A percentile compares a stretch with the other conserved stretches of the same genome.
phyloP scores from a whole-genome alignment of 2,888 invertebrate species.

The Venusia cambrica region DNA sequence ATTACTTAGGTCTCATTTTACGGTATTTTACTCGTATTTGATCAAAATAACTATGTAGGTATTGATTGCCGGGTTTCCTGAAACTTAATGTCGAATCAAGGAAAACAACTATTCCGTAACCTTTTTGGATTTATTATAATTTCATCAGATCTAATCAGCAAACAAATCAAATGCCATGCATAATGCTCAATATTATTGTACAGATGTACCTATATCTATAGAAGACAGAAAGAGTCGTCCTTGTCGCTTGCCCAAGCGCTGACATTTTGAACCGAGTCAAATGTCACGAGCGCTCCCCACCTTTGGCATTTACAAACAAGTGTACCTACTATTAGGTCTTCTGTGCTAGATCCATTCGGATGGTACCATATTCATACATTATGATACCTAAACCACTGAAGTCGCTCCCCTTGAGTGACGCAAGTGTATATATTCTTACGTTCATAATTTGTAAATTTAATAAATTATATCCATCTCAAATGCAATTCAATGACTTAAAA shows the following conservation, averaged over 20 bases:
- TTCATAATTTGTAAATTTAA: too few relatives aligned
- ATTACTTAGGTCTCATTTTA: too few relatives aligned
- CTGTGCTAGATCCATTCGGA: too few relatives aligned
- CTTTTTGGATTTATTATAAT: slow-evolving; percentile 67
- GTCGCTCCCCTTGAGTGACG: slow-evolving; percentile 57
- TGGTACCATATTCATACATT: too few relatives aligned
- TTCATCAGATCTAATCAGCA: slow-evolving; percentile 60
- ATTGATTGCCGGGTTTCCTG: slow-evolving; percentile 52
- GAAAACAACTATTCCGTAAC: slow-evolving; percentile 70
- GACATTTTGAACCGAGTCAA: slow-evolving; percentile 75
- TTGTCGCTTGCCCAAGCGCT: slow-evolving; percentile 77
- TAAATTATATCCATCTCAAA: too few relatives aligned
- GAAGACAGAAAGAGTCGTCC: slow-evolving; percentile 78
- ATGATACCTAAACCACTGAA: too few relatives aligned
- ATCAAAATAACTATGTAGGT: slow-evolving; percentile 41
- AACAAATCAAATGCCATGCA: slow-evolving; percentile 74
- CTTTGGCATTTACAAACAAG: slow-evolving; percentile 63
- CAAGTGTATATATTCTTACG: too few relatives aligned
- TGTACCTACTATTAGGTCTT: too few relatives aligned
- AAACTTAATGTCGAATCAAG: slow-evolving; percentile 60
- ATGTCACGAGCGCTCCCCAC: slow-evolving; percentile 74
- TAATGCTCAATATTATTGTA: slow-evolving; percentile 59
- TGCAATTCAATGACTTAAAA: too few relatives aligned
- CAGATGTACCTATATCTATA: too few relatives aligned
- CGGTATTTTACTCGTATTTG: too few relatives aligned